Evolutionary conservation across 2,888 invertebrate genomes (phyloP).

Genomic region (Ischnus inquisitorius): DNA sequence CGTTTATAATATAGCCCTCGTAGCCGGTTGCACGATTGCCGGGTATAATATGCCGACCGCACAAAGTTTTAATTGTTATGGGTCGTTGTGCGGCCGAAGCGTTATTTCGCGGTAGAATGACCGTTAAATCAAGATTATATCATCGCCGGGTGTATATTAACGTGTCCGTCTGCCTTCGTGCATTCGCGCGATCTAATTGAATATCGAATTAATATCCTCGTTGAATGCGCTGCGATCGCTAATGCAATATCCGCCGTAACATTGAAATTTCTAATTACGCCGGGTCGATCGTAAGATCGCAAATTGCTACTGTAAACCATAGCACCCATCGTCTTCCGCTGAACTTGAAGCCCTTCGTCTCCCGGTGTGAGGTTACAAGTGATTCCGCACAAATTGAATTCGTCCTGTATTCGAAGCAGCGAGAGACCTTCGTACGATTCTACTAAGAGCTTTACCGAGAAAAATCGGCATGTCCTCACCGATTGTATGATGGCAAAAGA

Average conservation of each 20-base stretch:
- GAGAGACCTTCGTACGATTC: not conserved
- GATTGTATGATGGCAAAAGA: not conserved
- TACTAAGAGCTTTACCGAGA: not conserved
- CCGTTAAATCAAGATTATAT: conserved; percentile 75
- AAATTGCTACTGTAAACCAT: not conserved
- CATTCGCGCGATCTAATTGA: conserved; percentile 57
- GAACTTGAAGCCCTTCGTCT: not conserved
- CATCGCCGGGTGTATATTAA: conserved; percentile 62
- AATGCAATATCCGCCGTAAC: conserved; percentile 12
- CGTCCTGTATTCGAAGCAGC: not conserved
- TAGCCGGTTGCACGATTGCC: conserved; percentile 12
- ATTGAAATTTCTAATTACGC: conserved; percentile 26
- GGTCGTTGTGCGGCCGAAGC: conserved; percentile 70
- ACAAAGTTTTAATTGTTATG: conserved; percentile 82
- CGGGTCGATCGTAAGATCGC: conserved; percentile 25
- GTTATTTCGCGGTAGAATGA: conserved; percentile 65
- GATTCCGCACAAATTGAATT: not conserved
- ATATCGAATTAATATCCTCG: conserved; percentile 56
- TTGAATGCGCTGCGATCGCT: conserved; percentile 9
- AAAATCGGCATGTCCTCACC: not conserved
- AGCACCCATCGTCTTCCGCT: not conserved
- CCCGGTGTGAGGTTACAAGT: not conserved
- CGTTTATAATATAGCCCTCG: conserved; percentile 18
- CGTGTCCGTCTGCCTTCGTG: conserved; percentile 34
- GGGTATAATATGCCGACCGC: conserved; percentile 33